Evolutionary conservation across 2,888 invertebrate species (phyloP).

Genomic region (Netelia virgata): DNA sequence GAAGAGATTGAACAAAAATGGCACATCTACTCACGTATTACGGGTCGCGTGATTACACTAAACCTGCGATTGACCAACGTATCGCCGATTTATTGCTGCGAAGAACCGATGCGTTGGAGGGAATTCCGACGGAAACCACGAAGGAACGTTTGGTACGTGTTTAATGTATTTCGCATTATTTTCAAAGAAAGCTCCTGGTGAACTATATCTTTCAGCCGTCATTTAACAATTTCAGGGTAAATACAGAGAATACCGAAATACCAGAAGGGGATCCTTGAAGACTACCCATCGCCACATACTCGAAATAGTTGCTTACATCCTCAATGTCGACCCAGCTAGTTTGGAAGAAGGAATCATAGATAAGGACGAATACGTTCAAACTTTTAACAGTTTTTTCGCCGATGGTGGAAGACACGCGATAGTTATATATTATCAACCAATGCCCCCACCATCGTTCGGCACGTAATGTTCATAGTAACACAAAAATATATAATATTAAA

Average conservation of each 20-base stretch:
- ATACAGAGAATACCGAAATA: conserved; percentile 87
- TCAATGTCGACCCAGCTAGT: conserved; percentile 86
- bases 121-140: conserved; percentile 73
- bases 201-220: neutral
- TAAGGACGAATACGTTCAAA: conserved; percentile 87
- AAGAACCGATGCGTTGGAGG: conserved; percentile 73
- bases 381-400: conserved; percentile 88
- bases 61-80: conserved; percentile 79
- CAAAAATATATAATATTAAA: neutral
- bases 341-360: conserved; percentile 91
- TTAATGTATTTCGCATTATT: neutral
- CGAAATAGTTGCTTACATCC: conserved; percentile 88
- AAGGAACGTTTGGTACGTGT: conserved; percentile 77
- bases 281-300: conserved; percentile 89
- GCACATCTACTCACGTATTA: conserved; percentile 42
- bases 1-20: conserved; percentile 47
- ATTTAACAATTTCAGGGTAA: conserved; percentile 85
- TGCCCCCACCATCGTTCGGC: conserved; percentile 89
- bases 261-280: conserved; percentile 85
- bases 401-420: conserved; percentile 88
- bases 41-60: conserved; percentile 77
- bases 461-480: conserved; percentile 70
- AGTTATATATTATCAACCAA: conserved; percentile 89
- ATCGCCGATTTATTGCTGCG: conserved; percentile 78
- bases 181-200: neutral